These are phyloP conservation scores for Muscicapa striata DNA, from an alignment of 2,797 vertebrate genomes.

Conservation along the genomic window DNA sequence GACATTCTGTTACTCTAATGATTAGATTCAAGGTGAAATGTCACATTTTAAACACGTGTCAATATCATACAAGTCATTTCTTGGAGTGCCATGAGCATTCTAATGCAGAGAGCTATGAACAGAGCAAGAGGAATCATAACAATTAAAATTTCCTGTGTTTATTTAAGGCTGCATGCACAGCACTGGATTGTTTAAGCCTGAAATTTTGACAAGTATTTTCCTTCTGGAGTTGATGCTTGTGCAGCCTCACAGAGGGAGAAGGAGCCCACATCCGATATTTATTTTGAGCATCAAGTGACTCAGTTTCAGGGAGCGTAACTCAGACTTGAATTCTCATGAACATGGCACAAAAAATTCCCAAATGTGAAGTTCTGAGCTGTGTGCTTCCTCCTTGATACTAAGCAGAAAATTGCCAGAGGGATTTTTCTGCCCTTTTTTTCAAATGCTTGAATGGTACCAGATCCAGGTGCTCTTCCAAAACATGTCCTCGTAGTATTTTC, in stretches of 20 bases:
- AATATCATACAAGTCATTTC: background rate
- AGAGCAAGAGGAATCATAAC: background rate
- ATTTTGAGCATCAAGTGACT: slow-evolving; percentile 1
- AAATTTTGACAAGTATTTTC: background rate
- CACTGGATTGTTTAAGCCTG: background rate
- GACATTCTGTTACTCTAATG: background rate
- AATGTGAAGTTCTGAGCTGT: background rate
- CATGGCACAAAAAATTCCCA: background rate
- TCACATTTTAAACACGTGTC: background rate
- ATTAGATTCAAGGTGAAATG: background rate
- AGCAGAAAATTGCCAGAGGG: background rate
- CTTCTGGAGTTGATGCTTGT: background rate
- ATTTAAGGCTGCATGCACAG: background rate
- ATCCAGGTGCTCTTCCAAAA: background rate
- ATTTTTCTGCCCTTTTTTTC: background rate
- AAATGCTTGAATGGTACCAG: background rate
- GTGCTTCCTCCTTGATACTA: background rate
- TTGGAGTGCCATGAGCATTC: background rate
- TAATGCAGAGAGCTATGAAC: background rate
- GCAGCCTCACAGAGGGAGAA: background rate
- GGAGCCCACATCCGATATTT: slow-evolving; percentile 6
- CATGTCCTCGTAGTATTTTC: background rate
- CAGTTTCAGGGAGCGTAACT: background rate
- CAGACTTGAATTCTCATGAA: background rate
- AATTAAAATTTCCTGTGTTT: background rate